phyloP scores from a whole-genome alignment of 2,797 vertebrate genomes.

The Rhodeus uyekii region DNA sequence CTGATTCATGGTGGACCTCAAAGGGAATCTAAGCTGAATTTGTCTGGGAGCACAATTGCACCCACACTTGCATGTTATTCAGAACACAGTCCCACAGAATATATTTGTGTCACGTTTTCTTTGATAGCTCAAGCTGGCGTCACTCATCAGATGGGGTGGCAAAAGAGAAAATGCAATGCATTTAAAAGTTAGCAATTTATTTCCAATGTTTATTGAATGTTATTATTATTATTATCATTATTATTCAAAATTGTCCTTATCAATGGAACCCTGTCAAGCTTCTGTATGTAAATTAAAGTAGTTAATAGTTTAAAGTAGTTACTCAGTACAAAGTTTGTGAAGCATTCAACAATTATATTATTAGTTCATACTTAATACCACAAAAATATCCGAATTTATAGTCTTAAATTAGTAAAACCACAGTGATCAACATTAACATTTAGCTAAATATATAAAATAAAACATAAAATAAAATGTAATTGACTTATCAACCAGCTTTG shows the following conservation, averaged over 20 bases:
- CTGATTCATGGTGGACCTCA: constrained; percentile 24
- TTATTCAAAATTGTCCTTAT: neutral
- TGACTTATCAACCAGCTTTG: too few relatives aligned
- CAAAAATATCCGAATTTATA: neutral
- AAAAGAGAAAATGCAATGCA: neutral
- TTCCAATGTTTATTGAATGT: neutral
- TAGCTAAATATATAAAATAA: too few relatives aligned
- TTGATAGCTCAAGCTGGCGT: neutral
- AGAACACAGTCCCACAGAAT: neutral
- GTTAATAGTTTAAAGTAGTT: neutral
- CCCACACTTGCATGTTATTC: too few relatives aligned
- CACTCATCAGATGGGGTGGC: neutral
- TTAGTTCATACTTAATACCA: neutral
- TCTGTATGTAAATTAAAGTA: neutral
- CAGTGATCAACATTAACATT: neutral
- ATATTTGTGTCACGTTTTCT: neutral
- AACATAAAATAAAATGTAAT: too few relatives aligned
- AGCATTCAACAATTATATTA: neutral
- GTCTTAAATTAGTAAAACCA: neutral
- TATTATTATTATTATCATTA: too few relatives aligned
- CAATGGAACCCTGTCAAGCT: neutral
- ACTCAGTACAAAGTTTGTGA: neutral
- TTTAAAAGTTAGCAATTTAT: neutral
- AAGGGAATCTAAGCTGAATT: constrained; percentile 8
- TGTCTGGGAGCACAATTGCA: neutral